Base-by-base conservation (phyloP, 2,113 vertebrate genomes). In the Rhodinocichla rosea region DNA sequence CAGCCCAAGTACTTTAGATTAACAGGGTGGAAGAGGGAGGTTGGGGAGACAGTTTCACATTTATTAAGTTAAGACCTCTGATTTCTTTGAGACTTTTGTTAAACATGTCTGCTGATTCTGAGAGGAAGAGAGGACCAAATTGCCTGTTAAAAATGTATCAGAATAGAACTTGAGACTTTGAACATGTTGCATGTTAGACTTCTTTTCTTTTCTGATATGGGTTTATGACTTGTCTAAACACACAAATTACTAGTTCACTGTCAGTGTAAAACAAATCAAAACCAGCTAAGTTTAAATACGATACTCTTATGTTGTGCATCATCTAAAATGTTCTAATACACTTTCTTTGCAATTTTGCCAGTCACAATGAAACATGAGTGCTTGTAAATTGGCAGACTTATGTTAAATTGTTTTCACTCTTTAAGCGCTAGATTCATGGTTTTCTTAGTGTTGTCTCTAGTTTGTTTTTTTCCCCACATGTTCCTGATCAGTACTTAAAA, bases 401-500 rank as follows among this genome's bases (percentile, higher is more conserved):
- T 65, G 9, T 86, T 78, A 49, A 30, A 52, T 30, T 40, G 19
- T 20, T 90, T 88, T 88, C 12, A 7, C 17, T 75, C 14, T 60
- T 60, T 30, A 52, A 47, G 28, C 30, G 49, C n/a, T 59, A 14
- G 35, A 28, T n/a, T 83, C 4, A 10, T 19, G 23, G 26, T 70
- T 89, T 62, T 90, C 32, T 71, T 73, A 26, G 9, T 45, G 18
- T 45, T 9, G 10, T 56, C 8, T 83, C 7, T 53, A 45, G 13
- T 83, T 63, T 5, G 2, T 2, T 63, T 69, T 47, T 28, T 4
- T 1, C 1, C 2, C 9, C 7, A 0, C 2, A 0, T 63, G 10
- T 70, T 94, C 37, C 18, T 39, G 20, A 37, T 68, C 39, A 45
- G 42, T 35, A 26, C 35, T 55, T 93, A 39, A 37, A 50, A 83